Evolutionary conservation across 2,888 invertebrate genomes (phyloP).

Genomic region (Scrobipalpa atriplicella): DNA sequence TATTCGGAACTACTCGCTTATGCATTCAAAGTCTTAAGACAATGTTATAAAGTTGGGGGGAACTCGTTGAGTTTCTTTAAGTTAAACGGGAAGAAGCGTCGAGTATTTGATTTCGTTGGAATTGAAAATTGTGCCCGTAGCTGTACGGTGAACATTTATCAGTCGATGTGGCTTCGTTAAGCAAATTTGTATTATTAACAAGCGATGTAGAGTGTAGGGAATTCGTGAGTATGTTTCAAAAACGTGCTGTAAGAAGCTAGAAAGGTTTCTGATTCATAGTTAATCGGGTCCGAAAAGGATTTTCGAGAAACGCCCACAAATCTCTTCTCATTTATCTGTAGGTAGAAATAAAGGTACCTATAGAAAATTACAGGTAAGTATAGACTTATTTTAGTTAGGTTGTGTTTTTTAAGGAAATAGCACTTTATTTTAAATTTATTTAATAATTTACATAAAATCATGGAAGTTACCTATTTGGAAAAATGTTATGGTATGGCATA

Average conservation of each 20-base stretch:
- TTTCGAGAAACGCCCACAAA: too few species aligned
- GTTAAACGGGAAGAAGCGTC: conserved; percentile 52
- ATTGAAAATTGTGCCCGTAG: conserved; percentile 55
- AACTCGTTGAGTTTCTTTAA: conserved; percentile 51
- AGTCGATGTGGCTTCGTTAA: conserved; percentile 33
- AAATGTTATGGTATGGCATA: too few species aligned
- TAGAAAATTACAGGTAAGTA: too few species aligned
- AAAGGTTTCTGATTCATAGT: too few species aligned
- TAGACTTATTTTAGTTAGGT: too few species aligned
- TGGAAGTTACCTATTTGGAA: too few species aligned
- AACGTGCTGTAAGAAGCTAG: background rate
- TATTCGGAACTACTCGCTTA: conserved; percentile 55
- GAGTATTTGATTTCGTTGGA: conserved; percentile 60
- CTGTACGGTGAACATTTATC: conserved; percentile 34
- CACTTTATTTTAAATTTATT: too few species aligned
- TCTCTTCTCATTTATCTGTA: too few species aligned
- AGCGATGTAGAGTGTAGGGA: conserved; percentile 1
- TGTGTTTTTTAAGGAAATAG: too few species aligned
- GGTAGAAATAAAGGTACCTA: too few species aligned
- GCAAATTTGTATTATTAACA: conserved; percentile 27
- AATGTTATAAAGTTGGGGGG: conserved; percentile 58
- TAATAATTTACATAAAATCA: too few species aligned
- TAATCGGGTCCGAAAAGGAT: too few species aligned
- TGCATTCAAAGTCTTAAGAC: conserved; percentile 60
- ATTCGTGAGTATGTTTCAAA: background rate